These are phyloP conservation scores for Drosophila parthenogenetica DNA, from an alignment of 2,888 invertebrate species.

Conservation along the genomic window DNA sequence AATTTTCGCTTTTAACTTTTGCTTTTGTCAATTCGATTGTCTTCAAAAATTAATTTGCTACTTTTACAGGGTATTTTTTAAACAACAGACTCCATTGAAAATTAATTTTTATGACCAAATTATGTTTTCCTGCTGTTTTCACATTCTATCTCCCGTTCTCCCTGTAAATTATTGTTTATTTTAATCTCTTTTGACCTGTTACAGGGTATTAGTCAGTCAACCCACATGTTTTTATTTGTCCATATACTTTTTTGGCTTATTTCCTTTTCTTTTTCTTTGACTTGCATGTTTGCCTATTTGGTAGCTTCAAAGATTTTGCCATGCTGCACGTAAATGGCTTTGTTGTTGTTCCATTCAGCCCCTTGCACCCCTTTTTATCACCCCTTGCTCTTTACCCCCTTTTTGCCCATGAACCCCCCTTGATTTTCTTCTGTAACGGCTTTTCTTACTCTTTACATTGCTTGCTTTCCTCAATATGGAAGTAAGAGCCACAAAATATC, in stretches of 20 bases:
- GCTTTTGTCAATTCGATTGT: neutral
- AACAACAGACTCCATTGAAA: too few relatives aligned
- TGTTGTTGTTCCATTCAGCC: constrained; percentile 46
- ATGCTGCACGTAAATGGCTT: constrained; percentile 60
- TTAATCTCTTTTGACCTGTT: neutral
- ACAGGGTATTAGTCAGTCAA: neutral
- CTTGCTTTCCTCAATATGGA: constrained; percentile 34
- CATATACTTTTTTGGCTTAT: constrained; percentile 6
- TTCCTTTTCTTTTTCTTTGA: constrained; percentile 33
- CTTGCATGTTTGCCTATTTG: constrained; percentile 47
- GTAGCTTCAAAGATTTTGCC: constrained; percentile 53
- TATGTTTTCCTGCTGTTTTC: neutral
- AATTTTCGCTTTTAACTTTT: neutral
- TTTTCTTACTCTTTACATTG: constrained; percentile 1
- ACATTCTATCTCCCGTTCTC: neutral
- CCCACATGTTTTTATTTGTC: neutral
- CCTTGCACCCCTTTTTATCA: neutral
- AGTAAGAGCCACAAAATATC: constrained; percentile 31
- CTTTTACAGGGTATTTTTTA: neutral
- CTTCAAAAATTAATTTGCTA: neutral
- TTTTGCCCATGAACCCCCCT: neutral
- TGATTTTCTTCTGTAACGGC: neutral
- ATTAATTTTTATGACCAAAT: too few relatives aligned
- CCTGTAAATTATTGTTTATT: neutral
- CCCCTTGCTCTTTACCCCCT: neutral